These are phyloP conservation scores for Pedicia rivosa DNA, from an alignment of 2,888 invertebrate species.

Conservation along the genomic window DNA sequence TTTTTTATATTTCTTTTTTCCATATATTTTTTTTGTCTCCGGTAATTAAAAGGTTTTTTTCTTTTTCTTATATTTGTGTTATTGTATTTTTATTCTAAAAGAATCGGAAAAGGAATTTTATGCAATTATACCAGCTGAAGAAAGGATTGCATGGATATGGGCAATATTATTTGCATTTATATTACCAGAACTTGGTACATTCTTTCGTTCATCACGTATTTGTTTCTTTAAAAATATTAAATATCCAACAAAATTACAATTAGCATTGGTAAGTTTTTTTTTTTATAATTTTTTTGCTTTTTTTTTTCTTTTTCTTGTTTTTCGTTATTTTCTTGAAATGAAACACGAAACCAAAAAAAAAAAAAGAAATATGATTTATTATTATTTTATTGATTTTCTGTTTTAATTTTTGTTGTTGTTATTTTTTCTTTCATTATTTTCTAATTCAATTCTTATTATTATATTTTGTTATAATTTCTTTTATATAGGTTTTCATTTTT, in stretches of 20 bases:
- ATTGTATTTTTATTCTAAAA: no score
- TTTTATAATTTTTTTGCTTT: not conserved
- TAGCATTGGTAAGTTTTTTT: slow-evolving; percentile 35
- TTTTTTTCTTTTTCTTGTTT: not conserved
- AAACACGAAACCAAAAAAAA: not conserved
- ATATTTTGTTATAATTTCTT: no score
- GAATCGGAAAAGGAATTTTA: slow-evolving; percentile 45
- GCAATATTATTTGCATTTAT: slow-evolving; percentile 56
- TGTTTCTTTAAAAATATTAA: slow-evolving; percentile 54
- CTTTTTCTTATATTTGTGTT: no score
- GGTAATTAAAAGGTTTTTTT: no score
- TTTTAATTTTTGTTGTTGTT: no score
- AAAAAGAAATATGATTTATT: no score
- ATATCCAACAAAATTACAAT: slow-evolving; percentile 37
- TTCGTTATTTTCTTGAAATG: not conserved
- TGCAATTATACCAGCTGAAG: slow-evolving; percentile 42
- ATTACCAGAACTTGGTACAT: slow-evolving; percentile 58
- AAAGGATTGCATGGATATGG: slow-evolving; percentile 66
- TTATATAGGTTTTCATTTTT: slow-evolving; percentile 41
- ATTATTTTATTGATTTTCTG: no score
- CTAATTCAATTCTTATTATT: no score
- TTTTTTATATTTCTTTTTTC: no score
- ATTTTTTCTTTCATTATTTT: no score
- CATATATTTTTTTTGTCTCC: no score
- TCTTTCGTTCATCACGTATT: slow-evolving; percentile 52